Evolutionary conservation across 2,888 invertebrate genomes (phyloP).

Genomic region (Rhamphomyia laevipes): DNA sequence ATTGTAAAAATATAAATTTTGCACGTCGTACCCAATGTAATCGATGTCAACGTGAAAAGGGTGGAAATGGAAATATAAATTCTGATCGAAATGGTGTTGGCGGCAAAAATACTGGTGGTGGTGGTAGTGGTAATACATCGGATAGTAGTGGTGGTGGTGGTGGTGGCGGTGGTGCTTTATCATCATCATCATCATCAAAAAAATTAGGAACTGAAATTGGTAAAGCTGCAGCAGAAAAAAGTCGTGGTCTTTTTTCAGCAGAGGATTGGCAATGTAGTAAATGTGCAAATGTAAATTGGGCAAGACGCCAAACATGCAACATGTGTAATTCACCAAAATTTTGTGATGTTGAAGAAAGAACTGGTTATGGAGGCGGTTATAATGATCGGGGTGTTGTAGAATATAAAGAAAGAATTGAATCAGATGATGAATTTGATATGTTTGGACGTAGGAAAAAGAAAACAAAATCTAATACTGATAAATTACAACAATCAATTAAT

Average conservation of each 20-base stretch:
- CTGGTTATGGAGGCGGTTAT: slow-evolving; percentile 79
- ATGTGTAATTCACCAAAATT: slow-evolving; percentile 98
- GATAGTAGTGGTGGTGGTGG: slow-evolving; percentile 22
- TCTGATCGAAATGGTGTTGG: slow-evolving; percentile 20
- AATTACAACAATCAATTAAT: slow-evolving; percentile 8
- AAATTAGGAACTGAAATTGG: slow-evolving; percentile 94
- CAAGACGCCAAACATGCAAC: slow-evolving; percentile 88
- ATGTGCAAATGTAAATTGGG: slow-evolving; percentile 98
- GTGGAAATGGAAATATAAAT: slow-evolving; percentile 18
- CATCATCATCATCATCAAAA: slow-evolving; percentile 41
- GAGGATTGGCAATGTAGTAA: slow-evolving; percentile 99
- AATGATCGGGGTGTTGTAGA: slow-evolving; percentile 95
- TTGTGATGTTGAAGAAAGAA: slow-evolving; percentile 76
- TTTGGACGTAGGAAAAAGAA: slow-evolving; percentile 57
- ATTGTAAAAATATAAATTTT: slow-evolving; percentile 90
- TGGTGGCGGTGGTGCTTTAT: slow-evolving; percentile 18
- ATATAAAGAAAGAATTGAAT: slow-evolving; percentile 79
- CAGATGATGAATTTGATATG: slow-evolving; percentile 94
- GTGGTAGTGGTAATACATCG: not conserved
- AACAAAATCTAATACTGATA: slow-evolving; percentile 19
- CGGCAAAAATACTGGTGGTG: slow-evolving; percentile 8
- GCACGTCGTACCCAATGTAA: slow-evolving; percentile 82
- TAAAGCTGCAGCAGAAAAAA: slow-evolving; percentile 95
- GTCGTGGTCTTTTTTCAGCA: slow-evolving; percentile 69
- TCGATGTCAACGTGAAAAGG: slow-evolving; percentile 49